phyloP scores from a whole-genome alignment of 2,888 invertebrate genomes.

The Orthosia incerta region DNA sequence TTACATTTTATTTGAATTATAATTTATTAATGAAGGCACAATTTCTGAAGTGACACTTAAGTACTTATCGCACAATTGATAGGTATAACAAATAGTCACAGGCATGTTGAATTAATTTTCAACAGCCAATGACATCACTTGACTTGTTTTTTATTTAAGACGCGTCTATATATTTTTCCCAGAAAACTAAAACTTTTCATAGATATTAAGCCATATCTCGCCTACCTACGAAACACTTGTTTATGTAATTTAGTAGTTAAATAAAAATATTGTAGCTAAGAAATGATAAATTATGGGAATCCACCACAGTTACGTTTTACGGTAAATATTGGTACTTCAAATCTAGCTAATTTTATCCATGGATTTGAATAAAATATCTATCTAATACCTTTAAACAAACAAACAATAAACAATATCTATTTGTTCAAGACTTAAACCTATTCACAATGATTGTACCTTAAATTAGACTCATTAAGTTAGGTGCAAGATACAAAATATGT shows the following conservation, averaged over 20 bases:
- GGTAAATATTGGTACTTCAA: background rate
- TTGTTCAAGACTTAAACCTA: too few species aligned
- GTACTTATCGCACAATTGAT: background rate
- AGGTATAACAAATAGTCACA: background rate
- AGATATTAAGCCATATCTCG: background rate
- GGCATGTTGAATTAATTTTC: background rate
- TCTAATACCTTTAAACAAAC: too few species aligned
- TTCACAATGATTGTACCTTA: too few species aligned
- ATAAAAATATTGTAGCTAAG: background rate
- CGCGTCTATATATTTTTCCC: background rate
- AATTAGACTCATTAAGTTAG: too few species aligned
- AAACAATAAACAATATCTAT: too few species aligned
- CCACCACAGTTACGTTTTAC: background rate
- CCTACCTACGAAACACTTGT: background rate
- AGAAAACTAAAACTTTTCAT: background rate
- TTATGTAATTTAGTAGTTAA: background rate
- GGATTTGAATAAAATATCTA: too few species aligned
- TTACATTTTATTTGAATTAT: background rate
- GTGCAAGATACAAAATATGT: too few species aligned
- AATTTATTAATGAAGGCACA: too few species aligned
- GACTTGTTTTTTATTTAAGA: background rate
- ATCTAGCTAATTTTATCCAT: too few species aligned
- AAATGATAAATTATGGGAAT: background rate
- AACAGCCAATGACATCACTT: background rate
- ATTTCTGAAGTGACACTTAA: background rate